Percentiles rank a stretch among this genome's conserved stretches.
These are phyloP conservation scores for Rachycentron canadum DNA, from an alignment of 2,797 vertebrate genomes.

Conservation along the genomic window DNA sequence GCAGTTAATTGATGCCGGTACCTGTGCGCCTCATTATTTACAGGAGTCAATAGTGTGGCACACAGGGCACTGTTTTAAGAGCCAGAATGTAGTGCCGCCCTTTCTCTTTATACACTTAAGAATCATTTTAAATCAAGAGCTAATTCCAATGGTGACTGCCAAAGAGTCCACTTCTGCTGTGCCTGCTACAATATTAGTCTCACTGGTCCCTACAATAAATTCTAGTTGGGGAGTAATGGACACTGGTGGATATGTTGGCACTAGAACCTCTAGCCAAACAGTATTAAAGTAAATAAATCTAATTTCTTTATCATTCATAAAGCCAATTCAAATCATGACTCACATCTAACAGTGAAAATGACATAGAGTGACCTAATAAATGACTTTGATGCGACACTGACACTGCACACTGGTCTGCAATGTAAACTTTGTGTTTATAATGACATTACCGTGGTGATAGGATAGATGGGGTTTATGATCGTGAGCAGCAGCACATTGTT, in stretches of 20 bases:
- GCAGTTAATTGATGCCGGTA: too few species aligned
- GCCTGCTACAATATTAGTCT: background rate
- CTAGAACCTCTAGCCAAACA: background rate
- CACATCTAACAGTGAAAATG: background rate
- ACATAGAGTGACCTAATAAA: background rate
- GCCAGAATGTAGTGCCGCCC: background rate
- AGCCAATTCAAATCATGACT: conserved; percentile 4
- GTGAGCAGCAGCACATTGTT: conserved; percentile 96
- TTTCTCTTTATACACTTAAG: background rate
- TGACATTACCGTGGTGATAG: conserved; percentile 85
- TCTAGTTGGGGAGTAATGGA: background rate
- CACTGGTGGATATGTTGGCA: background rate
- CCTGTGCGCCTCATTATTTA: too few species aligned
- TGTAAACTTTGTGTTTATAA: background rate
- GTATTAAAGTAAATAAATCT: background rate
- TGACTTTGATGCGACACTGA: background rate
- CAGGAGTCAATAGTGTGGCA: too few species aligned
- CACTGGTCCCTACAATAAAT: background rate
- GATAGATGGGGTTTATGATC: conserved; percentile 95
- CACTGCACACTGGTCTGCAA: too few species aligned
- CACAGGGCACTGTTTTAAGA: too few species aligned
- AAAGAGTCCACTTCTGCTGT: background rate
- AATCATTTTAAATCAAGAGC: background rate
- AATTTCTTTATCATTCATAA: background rate
- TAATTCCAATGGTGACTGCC: background rate